Evolutionary conservation across 2,888 invertebrate species (phyloP).

Genomic region (Cataglyphis albicans): DNA sequence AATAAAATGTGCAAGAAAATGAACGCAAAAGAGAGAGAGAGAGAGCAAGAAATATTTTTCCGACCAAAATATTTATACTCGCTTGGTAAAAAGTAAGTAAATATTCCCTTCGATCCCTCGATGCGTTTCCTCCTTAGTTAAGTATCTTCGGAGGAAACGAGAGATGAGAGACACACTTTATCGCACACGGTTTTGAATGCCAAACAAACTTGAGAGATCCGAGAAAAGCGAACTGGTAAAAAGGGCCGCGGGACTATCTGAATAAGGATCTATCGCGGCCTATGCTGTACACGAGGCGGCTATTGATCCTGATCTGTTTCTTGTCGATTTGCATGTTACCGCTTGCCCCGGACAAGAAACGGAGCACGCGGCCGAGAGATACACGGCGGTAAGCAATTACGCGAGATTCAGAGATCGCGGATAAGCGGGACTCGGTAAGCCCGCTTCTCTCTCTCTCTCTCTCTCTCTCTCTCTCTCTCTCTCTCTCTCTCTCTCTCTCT

Average conservation of each 20-base stretch:
- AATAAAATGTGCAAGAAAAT: conserved; percentile 22
- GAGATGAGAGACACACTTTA: conserved; percentile 3
- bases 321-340: conserved; percentile 71
- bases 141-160: conserved; percentile 22
- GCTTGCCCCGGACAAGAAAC: conserved; percentile 63
- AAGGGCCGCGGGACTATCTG: conserved; percentile 34
- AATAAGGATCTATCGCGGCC: conserved; percentile 56
- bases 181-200: background rate
- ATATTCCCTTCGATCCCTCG: background rate
- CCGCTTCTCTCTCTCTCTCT: background rate
- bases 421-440: conserved; percentile 48
- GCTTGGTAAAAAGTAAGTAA: background rate
- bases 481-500: no score
- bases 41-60: background rate
- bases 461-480: no score
- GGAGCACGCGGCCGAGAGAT: conserved; percentile 53
- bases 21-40: background rate
- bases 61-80: background rate
- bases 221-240: background rate
- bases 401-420: conserved; percentile 59
- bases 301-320: conserved; percentile 72
- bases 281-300: conserved; percentile 51
- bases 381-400: conserved; percentile 69
- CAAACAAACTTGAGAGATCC: conserved; percentile 60
- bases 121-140: conserved; percentile 29